phyloP scores from a whole-genome alignment of 2,888 invertebrate species.

The Leucoptera coffeella region DNA sequence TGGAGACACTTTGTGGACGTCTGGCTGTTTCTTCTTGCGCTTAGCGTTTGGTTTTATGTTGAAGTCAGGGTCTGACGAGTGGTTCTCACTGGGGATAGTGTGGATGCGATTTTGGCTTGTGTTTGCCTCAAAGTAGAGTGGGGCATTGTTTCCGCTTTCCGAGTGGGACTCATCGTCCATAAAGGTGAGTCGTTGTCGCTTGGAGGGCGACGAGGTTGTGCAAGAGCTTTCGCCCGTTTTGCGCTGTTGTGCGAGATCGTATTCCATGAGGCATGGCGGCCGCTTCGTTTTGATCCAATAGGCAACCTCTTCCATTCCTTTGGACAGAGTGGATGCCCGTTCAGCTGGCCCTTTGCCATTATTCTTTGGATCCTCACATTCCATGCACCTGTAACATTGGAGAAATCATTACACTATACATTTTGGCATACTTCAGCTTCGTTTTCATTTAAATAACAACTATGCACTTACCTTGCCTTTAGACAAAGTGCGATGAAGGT shows the following conservation, averaged over 20 bases:
- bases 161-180: constrained; percentile 24
- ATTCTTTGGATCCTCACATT: constrained; percentile 16
- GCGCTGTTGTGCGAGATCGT: constrained; percentile 26
- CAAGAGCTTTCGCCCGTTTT: constrained; percentile 9
- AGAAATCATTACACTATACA: background rate
- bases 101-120: no score
- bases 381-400: constrained; percentile 24
- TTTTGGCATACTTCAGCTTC: no score
- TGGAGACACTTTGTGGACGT: constrained; percentile 25
- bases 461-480: no score
- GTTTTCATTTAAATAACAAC: no score
- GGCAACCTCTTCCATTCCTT: constrained; percentile 39
- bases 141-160: constrained; percentile 19
- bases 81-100: constrained; percentile 14
- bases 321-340: constrained; percentile 6
- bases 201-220: constrained; percentile 9
- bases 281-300: constrained; percentile 40
- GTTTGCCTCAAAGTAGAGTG: constrained; percentile 27
- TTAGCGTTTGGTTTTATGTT: constrained; percentile 30
- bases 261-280: constrained; percentile 38
- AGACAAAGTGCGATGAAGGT: no score
- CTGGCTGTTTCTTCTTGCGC: constrained; percentile 16
- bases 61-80: constrained; percentile 30
- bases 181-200: constrained; percentile 11
- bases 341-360: constrained; percentile 10